These are phyloP conservation scores for Lepus oiostolus DNA, from an alignment of 2,797 vertebrate genomes.

Conservation along the genomic window DNA sequence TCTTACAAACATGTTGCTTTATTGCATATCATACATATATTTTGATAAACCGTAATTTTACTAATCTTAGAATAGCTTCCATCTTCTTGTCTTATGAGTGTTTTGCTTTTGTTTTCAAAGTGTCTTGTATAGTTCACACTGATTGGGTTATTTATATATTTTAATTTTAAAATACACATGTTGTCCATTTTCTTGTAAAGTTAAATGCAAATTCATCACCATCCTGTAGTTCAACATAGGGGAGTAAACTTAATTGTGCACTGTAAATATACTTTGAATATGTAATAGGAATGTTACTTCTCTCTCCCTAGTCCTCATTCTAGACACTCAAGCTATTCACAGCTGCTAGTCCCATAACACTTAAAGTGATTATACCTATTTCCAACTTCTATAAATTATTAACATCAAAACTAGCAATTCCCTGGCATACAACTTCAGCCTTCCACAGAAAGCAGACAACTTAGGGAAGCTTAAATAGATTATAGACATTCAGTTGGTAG, in stretches of 20 bases:
- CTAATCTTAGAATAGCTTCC: neutral
- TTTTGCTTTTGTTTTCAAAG: neutral
- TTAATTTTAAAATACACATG: conserved; percentile 70
- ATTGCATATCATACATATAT: neutral
- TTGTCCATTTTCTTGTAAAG: conserved; percentile 62
- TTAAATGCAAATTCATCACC: conserved; percentile 45
- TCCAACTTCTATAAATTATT: conserved; percentile 85
- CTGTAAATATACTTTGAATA: conserved; percentile 46
- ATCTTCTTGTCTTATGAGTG: neutral
- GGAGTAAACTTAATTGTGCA: conserved; percentile 61
- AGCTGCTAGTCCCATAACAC: conserved; percentile 76
- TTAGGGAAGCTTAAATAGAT: neutral
- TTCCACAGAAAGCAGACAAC: conserved; percentile 57
- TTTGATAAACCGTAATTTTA: neutral
- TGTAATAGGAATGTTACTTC: neutral
- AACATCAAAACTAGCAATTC: conserved; percentile 79
- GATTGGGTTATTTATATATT: conserved; percentile 52
- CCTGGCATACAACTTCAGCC: conserved; percentile 68
- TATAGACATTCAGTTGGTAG: conserved; percentile 72
- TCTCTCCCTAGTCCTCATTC: conserved; percentile 8
- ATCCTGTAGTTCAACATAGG: conserved; percentile 53
- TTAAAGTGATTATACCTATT: conserved; percentile 85
- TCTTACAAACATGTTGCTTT: neutral
- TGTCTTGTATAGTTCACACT: neutral
- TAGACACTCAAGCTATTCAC: conserved; percentile 76